Evolutionary conservation across 2,888 invertebrate genomes (phyloP).

Genomic region (Sarcophaga rosellei): DNA sequence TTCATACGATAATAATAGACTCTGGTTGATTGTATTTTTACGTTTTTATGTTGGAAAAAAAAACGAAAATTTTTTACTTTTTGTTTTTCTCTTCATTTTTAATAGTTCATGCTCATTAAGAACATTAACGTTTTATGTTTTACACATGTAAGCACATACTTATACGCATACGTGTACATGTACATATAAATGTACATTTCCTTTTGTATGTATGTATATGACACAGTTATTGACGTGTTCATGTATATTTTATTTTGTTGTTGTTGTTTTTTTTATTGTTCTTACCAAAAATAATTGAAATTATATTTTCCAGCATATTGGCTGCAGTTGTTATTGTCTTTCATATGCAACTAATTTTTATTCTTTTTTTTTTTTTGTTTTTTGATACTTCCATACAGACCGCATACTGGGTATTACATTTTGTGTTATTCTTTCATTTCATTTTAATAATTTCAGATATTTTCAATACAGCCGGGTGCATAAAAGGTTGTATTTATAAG

Average conservation of each 20-base stretch:
- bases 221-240: neutral
- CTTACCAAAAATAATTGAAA: conserved; percentile 17
- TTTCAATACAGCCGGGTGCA: no score
- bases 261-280: neutral
- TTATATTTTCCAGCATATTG: conserved; percentile 36
- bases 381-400: neutral
- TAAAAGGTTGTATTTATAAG: neutral
- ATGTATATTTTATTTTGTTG: neutral
- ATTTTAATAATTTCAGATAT: no score
- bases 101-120: conserved; percentile 37
- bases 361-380: neutral
- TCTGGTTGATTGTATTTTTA: neutral
- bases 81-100: neutral
- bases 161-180: neutral
- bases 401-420: no score
- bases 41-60: no score
- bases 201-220: neutral
- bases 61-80: neutral
- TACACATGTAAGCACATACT: neutral
- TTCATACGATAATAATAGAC: neutral
- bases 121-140: neutral
- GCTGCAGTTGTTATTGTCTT: conserved; percentile 1
- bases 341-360: conserved; percentile 4
- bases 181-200: neutral
- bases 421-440: conserved; percentile 1